Base-by-base conservation (phyloP, 2,888 invertebrate genomes). In the Xiphydria camelus region DNA sequence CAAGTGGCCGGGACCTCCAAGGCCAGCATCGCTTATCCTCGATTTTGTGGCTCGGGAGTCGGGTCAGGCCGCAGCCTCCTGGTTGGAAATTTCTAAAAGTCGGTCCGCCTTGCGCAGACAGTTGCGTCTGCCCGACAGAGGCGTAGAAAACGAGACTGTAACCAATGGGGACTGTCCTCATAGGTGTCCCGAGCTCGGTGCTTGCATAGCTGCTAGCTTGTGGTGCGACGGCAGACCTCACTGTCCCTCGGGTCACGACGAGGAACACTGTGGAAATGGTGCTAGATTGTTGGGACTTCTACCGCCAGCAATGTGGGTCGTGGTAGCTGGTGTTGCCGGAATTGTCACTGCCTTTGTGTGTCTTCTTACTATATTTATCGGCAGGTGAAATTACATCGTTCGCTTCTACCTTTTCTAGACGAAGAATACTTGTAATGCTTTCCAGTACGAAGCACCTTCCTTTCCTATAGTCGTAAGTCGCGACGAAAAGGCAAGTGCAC, bases 61-160 rank as follows among this genome's bases (percentile, higher is more conserved):
- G n/a, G 91, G 90, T 20, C 78, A 81, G 39, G 88, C 89, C 36
- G 84, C 84, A n/a, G 83, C 89, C 62, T 84, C 86, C 45, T 91
- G 90, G 90, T 79, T 90, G 68, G 87, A 87, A 68, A 86, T 87
- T 53, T 83, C 78, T 45, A 80, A 86, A 55, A 83, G 84, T 35
- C 79, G 83, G 53, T 81, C 83, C 22, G 82, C 84, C 15, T 75
- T 84, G 20, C 76, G 83, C 58, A 82, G 82, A 68, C 83, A 83
- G 73, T 66, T 81, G 23, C 79, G 80, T 48, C 78, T 79, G 59
- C 71, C 67, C 0, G 72, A 71, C 44, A 61, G 67, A 5, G 66
- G 57, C 4, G 42, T 10, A 47, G 53, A 44, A 48, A 74, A 71
- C 39, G 73, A 70, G 22, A 75, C 68, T 2, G 37, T 53, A 2